These are phyloP conservation scores for Acropternis orthonyx DNA, from an alignment of 2,797 vertebrate genomes.

Conservation along the genomic window DNA sequence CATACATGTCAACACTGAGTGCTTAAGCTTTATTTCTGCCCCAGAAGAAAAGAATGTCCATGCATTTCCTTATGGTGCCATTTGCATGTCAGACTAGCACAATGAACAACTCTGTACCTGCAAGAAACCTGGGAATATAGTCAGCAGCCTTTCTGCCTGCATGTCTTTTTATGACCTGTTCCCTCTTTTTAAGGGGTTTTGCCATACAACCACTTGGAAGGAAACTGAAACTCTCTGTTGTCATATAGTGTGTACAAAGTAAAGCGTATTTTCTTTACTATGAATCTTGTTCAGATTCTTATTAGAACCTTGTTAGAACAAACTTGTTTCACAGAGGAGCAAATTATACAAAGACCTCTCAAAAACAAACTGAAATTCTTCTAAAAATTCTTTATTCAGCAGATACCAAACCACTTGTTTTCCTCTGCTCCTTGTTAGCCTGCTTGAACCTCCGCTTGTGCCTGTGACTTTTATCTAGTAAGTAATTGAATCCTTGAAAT, in stretches of 20 bases:
- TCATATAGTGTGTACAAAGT: neutral
- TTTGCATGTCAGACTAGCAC: neutral
- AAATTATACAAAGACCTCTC: neutral
- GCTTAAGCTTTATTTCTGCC: neutral
- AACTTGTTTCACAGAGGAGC: neutral
- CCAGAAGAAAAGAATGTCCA: neutral
- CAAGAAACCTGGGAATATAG: neutral
- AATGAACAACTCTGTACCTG: neutral
- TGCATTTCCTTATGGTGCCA: neutral
- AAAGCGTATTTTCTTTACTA: neutral
- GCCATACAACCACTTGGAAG: neutral
- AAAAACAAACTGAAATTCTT: neutral
- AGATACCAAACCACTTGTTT: neutral
- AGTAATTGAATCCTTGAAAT: neutral
- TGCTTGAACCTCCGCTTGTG: neutral
- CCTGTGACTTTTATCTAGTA: neutral
- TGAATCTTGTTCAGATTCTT: neutral
- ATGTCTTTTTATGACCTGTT: neutral
- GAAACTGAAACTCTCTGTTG: constrained; percentile 1
- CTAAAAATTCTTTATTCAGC: neutral
- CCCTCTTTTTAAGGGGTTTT: neutral
- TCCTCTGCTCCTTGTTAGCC: neutral
- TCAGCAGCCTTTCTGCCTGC: neutral
- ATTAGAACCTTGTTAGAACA: neutral
- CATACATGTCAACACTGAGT: neutral